Conservation (phyloP, 2,113 vertebrate species). For the Steatornis caripensis region DNA sequence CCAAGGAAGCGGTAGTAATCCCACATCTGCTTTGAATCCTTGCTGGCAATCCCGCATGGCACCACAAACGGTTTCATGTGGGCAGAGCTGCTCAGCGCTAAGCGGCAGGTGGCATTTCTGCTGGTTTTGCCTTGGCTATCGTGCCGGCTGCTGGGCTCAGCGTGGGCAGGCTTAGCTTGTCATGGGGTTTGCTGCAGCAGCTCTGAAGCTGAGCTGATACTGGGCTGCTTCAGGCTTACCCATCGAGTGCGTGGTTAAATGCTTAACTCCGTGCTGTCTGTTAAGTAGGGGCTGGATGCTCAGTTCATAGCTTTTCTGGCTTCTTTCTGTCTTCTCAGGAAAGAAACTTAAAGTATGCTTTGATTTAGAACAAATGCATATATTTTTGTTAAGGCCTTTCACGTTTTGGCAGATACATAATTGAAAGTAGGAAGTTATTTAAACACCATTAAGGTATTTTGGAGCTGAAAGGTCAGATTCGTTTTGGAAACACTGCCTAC, state of each 20-base stretch:
- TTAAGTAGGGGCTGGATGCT: not conserved
- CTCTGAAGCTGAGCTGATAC: not conserved
- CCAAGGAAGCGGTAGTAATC: not conserved
- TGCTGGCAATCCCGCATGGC: not conserved
- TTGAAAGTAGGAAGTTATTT: not conserved
- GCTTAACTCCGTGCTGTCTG: not conserved
- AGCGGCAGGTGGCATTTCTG: not conserved
- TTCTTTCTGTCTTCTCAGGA: too few relatives aligned
- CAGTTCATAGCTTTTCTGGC: not conserved
- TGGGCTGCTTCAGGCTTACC: not conserved
- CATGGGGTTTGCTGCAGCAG: not conserved
- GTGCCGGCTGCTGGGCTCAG: not conserved
- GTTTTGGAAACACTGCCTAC: not conserved
- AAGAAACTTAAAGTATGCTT: not conserved
- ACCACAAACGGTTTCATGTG: not conserved
- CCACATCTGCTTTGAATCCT: not conserved
- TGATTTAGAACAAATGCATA: not conserved
- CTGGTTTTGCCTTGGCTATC: not conserved
- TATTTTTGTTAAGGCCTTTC: not conserved
- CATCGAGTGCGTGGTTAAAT: accelerated
- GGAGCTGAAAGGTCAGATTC: not conserved
- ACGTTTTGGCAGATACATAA: not conserved
- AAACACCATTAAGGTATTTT: not conserved
- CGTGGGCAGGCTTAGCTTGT: not conserved
- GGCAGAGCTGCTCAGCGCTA: not conserved